Conservation (phyloP, 1,140 invertebrate species). For the Drosophila nikananu region DNA sequence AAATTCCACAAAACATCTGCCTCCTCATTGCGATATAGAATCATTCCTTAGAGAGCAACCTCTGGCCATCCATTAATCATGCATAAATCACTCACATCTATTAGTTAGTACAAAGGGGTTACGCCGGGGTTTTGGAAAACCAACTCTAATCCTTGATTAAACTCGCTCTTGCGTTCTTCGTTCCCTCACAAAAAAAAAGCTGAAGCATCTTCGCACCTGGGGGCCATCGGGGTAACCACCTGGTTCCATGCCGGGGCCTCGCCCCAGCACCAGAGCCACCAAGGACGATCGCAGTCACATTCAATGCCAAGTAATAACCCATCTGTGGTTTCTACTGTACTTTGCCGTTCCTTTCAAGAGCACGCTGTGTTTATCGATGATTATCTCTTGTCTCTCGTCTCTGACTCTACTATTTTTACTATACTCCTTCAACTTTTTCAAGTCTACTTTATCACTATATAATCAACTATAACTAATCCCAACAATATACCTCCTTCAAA, state of each 20-base stretch:
- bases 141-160: conserved; percentile 37
- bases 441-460: conserved; percentile 17
- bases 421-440: conserved; percentile 23
- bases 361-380: conserved; percentile 58
- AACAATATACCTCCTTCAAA: conserved; percentile 4
- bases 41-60: background rate
- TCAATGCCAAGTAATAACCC: conserved; percentile 63
- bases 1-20: background rate
- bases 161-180: conserved; percentile 36
- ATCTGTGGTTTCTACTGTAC: conserved; percentile 47
- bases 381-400: conserved; percentile 31
- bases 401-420: conserved; percentile 32
- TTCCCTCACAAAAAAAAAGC: conserved; percentile 30
- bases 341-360: conserved; percentile 54
- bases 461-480: conserved; percentile 9
- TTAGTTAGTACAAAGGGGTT: conserved; percentile 5
- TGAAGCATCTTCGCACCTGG: conserved; percentile 63
- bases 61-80: conserved; percentile 5
- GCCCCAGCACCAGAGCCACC: conserved; percentile 54
- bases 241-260: conserved; percentile 83
- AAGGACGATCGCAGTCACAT: conserved; percentile 27
- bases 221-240: conserved; percentile 81
- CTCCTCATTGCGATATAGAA: background rate
- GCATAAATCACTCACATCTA: conserved; percentile 30
- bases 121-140: background rate